phyloP scores from a whole-genome alignment of 2,797 vertebrate species.

The Pangasius macronema region DNA sequence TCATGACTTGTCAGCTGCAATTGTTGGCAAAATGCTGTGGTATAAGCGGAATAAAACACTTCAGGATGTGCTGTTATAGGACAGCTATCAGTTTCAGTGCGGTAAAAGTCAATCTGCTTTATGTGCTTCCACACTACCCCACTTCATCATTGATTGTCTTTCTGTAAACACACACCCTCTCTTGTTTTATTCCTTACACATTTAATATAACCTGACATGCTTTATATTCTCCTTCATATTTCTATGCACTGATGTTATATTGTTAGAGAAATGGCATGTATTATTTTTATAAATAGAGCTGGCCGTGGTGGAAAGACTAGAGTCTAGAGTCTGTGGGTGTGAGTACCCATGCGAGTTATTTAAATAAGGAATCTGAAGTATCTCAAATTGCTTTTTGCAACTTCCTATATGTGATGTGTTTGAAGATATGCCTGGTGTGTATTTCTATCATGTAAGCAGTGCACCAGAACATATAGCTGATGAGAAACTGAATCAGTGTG shows the following conservation, averaged over 20 bases:
- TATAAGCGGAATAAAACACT: background rate
- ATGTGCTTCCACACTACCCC: background rate
- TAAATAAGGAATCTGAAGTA: background rate
- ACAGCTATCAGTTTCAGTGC: background rate
- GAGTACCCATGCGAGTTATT: background rate
- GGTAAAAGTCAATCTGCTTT: background rate
- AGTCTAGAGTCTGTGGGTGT: background rate
- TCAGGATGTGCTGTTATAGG: background rate
- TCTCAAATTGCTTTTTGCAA: background rate
- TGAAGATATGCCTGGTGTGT: background rate
- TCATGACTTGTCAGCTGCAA: background rate
- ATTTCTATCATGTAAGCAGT: slow-evolving; percentile 8
- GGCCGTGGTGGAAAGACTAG: background rate
- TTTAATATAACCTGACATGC: background rate
- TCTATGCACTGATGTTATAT: background rate
- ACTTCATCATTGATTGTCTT: background rate
- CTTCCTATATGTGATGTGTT: background rate
- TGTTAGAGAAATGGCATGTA: background rate
- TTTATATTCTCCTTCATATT: background rate
- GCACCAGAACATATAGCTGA: background rate
- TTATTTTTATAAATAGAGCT: background rate
- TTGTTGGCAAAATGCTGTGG: background rate
- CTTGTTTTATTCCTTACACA: background rate
- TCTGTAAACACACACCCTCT: background rate
- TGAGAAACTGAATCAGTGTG: background rate